Evolutionary conservation across 2,888 invertebrate species (phyloP).

Genomic region (Parelbella ahira): DNA sequence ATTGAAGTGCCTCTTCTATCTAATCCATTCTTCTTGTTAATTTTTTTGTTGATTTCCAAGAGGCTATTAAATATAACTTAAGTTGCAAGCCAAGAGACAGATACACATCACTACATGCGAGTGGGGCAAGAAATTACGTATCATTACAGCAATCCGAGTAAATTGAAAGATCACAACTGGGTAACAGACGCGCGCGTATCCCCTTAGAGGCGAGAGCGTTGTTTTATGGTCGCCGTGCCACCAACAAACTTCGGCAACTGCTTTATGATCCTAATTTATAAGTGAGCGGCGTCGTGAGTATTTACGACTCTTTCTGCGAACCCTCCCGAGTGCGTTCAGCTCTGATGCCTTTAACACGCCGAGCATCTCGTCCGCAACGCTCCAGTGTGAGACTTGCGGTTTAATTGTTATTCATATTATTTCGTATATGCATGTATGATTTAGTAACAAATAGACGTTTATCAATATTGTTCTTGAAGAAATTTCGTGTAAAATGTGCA

Average conservation of each 20-base stretch:
- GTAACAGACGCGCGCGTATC: constrained; percentile 50
- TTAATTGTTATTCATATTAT: constrained; percentile 1
- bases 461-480: too few species aligned
- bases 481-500: too few species aligned
- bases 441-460: too few species aligned
- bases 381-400: constrained; percentile 12
- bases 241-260: constrained; percentile 78
- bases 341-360: constrained; percentile 28
- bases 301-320: constrained; percentile 63
- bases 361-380: constrained; percentile 7
- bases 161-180: constrained; percentile 63
- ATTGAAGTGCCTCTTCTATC: too few species aligned
- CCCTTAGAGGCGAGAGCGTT: constrained; percentile 63
- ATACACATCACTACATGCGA: background rate
- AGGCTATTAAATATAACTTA: background rate
- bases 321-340: constrained; percentile 69
- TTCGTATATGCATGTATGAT: background rate
- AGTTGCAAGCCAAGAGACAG: background rate
- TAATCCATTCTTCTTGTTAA: too few species aligned
- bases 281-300: constrained; percentile 72
- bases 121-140: constrained; percentile 4
- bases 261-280: constrained; percentile 81
- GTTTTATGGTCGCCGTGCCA: constrained; percentile 76
- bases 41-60: too few species aligned
- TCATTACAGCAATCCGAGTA: constrained; percentile 33